These are phyloP conservation scores for Oreochromis grahami DNA, from an alignment of 2,797 vertebrate genomes.

Conservation along the genomic window DNA sequence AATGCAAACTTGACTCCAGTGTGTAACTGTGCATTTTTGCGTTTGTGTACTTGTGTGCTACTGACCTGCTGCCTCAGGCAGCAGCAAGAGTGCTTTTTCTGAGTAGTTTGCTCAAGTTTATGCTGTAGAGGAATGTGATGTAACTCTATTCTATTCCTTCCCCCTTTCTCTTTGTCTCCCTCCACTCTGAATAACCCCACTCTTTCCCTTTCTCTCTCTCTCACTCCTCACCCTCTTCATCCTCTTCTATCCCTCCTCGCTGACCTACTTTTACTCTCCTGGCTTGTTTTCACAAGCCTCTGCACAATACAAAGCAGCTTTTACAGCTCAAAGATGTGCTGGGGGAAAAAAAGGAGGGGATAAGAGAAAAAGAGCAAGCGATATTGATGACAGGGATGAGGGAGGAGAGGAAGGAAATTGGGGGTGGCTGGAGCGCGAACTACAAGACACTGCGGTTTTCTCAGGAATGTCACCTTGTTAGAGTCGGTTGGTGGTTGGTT, in stretches of 20 bases:
- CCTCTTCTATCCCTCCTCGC: constrained; percentile 49
- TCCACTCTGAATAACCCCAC: constrained; percentile 38
- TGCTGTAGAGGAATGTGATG: constrained; percentile 61
- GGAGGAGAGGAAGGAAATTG: neutral
- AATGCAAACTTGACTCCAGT: neutral
- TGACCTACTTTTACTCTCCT: constrained; percentile 78
- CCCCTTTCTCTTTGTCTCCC: constrained; percentile 16
- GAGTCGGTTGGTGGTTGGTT: constrained; percentile 3
- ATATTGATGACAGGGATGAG: neutral
- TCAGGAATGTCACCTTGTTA: constrained; percentile 65
- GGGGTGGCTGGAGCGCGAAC: neutral
- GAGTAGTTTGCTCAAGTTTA: constrained; percentile 51
- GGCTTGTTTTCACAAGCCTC: constrained; percentile 68
- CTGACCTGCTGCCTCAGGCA: constrained; percentile 46
- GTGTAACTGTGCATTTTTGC: neutral
- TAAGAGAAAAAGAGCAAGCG: neutral
- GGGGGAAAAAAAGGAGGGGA: neutral
- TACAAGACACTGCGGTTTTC: constrained; percentile 43
- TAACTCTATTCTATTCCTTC: constrained; percentile 40
- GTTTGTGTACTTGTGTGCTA: neutral
- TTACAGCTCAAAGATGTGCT: constrained; percentile 44
- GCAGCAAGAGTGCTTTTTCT: constrained; percentile 32
- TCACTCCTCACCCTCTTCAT: constrained; percentile 22
- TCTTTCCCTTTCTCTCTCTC: constrained; percentile 2
- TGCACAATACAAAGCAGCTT: constrained; percentile 58